Evolutionary conservation across 2,888 invertebrate genomes (phyloP).

Genomic region (Oscheius sp.): DNA sequence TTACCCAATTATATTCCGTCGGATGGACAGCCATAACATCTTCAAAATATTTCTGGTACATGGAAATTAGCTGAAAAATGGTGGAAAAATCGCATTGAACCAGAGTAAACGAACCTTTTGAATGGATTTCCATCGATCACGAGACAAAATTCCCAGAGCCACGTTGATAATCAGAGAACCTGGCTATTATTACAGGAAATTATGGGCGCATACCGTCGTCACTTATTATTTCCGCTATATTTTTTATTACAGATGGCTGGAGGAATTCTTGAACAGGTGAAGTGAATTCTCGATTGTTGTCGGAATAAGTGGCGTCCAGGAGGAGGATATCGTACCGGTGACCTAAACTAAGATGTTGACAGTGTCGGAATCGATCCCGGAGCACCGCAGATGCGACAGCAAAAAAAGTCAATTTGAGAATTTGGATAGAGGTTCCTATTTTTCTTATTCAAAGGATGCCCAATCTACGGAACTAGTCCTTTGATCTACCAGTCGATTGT

Average conservation of each 20-base stretch:
- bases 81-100: neutral
- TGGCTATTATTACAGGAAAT: neutral
- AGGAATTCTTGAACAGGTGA: constrained; percentile 7
- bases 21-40: neutral
- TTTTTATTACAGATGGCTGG: neutral
- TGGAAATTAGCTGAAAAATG: neutral
- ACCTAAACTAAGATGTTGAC: neutral
- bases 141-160: neutral
- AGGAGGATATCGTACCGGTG: neutral
- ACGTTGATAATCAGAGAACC: constrained; percentile 8
- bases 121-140: neutral
- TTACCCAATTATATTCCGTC: constrained; percentile 8
- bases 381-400: too few species aligned
- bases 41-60: neutral
- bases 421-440: too few species aligned
- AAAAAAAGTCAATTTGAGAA: too few species aligned
- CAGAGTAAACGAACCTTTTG: neutral
- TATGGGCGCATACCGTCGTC: neutral
- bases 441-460: too few species aligned
- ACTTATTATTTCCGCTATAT: neutral
- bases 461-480: too few species aligned
- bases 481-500: too few species aligned
- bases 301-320: constrained; percentile 9
- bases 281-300: constrained; percentile 3
- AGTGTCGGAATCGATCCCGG: too few species aligned